phyloP scores from a whole-genome alignment of 2,888 invertebrate genomes.

The Pyrochroa serraticornis region DNA sequence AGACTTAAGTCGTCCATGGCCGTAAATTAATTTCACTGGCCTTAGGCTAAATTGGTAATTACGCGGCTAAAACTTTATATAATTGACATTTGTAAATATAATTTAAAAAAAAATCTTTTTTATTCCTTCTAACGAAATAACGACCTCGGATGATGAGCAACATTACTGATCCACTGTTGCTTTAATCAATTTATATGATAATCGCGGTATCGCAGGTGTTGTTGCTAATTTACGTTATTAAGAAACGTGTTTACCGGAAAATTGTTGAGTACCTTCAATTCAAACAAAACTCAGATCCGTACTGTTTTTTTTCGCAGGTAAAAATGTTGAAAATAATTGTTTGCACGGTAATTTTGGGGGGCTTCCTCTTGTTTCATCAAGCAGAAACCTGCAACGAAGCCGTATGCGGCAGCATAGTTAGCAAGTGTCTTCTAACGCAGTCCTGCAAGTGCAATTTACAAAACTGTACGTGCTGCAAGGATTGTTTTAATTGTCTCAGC shows the following conservation, averaged over 20 bases:
- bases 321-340: constrained; percentile 16
- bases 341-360: constrained; percentile 14
- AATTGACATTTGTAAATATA: not conserved
- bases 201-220: constrained; percentile 28
- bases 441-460: constrained; percentile 94
- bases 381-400: constrained; percentile 83
- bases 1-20: constrained; percentile 1
- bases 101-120: not conserved
- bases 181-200: constrained; percentile 16
- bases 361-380: constrained; percentile 26
- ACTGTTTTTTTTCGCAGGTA: constrained; percentile 1
- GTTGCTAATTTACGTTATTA: constrained; percentile 8
- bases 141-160: not conserved
- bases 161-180: not conserved
- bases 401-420: constrained; percentile 93
- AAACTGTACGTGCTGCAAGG: constrained; percentile 93
- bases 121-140: not conserved
- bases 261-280: not conserved
- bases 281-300: constrained; percentile 2
- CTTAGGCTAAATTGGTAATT: constrained; percentile 36
- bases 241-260: constrained; percentile 4
- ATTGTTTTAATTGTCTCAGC: constrained; percentile 89
- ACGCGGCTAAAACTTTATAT: constrained; percentile 27
- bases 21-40: constrained; percentile 30
- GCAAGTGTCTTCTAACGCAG: constrained; percentile 95